Evolutionary conservation across 2,113 vertebrate species (phyloP).

Genomic region (Gobiocypris rarus): DNA sequence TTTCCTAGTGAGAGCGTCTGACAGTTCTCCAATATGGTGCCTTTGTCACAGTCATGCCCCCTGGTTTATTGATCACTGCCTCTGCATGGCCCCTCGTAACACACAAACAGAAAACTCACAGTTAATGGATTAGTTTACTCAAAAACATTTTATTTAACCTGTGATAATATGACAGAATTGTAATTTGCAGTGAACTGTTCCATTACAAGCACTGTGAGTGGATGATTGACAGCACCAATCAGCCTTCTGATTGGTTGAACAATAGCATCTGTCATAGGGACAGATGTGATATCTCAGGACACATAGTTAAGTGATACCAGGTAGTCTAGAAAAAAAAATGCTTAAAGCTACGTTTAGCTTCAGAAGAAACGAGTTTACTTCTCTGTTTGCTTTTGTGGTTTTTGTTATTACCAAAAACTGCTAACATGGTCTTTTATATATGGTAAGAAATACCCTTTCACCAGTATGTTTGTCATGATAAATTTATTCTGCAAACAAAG

Average conservation of each 20-base stretch:
- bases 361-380: neutral
- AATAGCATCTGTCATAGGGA: neutral
- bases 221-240: neutral
- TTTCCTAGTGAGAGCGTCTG: constrained; percentile 19
- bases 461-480: too few species aligned
- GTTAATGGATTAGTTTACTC: neutral
- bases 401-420: neutral
- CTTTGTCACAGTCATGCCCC: constrained; percentile 32
- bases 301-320: neutral
- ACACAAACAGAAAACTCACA: constrained; percentile 21
- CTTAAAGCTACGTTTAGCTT: neutral
- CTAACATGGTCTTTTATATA: neutral
- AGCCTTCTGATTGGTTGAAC: neutral
- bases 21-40: constrained; percentile 30
- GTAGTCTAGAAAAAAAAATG: neutral
- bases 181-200: neutral
- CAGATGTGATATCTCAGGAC: neutral
- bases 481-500: too few species aligned
- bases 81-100: constrained; percentile 19
- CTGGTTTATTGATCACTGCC: constrained; percentile 47
- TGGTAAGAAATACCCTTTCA: neutral
- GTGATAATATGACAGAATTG: neutral
- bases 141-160: neutral
- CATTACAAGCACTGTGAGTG: neutral
- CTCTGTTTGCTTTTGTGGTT: neutral